phyloP scores from a whole-genome alignment of 2,888 invertebrate species.

The Sepioteuthis lessoniana region DNA sequence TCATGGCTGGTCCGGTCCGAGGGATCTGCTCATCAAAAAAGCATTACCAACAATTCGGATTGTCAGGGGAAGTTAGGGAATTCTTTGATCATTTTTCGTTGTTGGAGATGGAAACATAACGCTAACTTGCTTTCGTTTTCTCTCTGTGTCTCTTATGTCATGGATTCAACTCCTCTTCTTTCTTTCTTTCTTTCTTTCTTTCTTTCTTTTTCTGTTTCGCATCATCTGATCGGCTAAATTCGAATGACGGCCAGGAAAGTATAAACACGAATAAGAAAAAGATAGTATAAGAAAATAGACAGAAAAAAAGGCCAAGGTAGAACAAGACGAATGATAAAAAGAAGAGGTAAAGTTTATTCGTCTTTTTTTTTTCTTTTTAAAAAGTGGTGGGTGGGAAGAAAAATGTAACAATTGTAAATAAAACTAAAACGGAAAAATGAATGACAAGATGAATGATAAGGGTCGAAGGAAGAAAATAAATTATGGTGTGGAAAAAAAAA shows the following conservation, averaged over 20 bases:
- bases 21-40: conserved; percentile 33
- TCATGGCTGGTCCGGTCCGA: background rate
- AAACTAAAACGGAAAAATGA: too few species aligned
- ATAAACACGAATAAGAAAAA: background rate
- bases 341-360: background rate
- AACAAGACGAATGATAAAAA: background rate
- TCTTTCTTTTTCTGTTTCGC: background rate
- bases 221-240: background rate
- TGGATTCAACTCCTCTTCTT: background rate
- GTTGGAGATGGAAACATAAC: background rate
- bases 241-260: background rate
- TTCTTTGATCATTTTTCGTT: conserved; percentile 19
- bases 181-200: background rate
- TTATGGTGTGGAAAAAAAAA: too few species aligned
- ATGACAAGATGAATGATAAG: too few species aligned
- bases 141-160: background rate
- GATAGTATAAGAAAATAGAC: background rate
- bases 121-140: background rate
- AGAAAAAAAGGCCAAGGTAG: background rate
- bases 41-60: conserved; percentile 33
- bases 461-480: too few species aligned
- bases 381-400: too few species aligned
- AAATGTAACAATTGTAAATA: too few species aligned
- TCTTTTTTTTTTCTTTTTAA: too few species aligned
- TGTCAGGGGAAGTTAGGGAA: conserved; percentile 33